Percentiles rank a stretch among this genome's conserved stretches.
These are phyloP conservation scores for Podarcis cretensis DNA, from an alignment of 2,113 vertebrate species.

Conservation along the genomic window DNA sequence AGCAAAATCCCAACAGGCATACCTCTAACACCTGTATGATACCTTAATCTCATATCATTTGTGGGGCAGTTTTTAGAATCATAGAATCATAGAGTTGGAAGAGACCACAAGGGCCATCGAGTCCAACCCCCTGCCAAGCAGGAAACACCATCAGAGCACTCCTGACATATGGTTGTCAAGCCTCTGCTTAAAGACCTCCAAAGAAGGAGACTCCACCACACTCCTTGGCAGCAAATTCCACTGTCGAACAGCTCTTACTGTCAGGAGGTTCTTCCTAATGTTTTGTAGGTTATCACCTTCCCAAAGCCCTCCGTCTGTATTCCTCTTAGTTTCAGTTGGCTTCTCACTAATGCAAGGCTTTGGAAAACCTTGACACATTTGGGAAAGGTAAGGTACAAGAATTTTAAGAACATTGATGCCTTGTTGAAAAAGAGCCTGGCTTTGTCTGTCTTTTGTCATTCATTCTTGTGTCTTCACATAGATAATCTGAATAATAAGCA, in stretches of 20 bases:
- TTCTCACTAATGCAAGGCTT: neutral
- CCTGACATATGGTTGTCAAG: too few species aligned
- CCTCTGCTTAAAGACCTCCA: too few species aligned
- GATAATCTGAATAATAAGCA: neutral
- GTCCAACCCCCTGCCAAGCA: too few species aligned
- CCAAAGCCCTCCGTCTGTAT: neutral
- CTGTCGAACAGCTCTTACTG: too few species aligned
- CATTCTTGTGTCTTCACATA: neutral
- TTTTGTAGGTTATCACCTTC: neutral
- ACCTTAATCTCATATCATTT: neutral
- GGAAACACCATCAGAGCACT: too few species aligned
- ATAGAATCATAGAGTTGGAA: too few species aligned
- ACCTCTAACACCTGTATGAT: neutral
- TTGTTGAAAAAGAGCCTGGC: neutral
- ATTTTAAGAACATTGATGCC: neutral
- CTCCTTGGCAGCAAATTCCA: too few species aligned
- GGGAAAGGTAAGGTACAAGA: neutral
- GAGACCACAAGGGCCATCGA: too few species aligned
- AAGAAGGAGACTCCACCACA: too few species aligned
- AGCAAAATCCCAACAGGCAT: neutral
- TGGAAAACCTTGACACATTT: neutral
- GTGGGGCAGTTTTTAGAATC: neutral
- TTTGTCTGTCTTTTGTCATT: neutral
- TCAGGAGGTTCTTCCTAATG: too few species aligned
- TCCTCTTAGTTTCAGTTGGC: neutral